Evolutionary conservation across 2,888 invertebrate genomes (phyloP), one percentile per base, ranked within the genome.

Genomic region (Acanthosepion lycidas): DNA sequence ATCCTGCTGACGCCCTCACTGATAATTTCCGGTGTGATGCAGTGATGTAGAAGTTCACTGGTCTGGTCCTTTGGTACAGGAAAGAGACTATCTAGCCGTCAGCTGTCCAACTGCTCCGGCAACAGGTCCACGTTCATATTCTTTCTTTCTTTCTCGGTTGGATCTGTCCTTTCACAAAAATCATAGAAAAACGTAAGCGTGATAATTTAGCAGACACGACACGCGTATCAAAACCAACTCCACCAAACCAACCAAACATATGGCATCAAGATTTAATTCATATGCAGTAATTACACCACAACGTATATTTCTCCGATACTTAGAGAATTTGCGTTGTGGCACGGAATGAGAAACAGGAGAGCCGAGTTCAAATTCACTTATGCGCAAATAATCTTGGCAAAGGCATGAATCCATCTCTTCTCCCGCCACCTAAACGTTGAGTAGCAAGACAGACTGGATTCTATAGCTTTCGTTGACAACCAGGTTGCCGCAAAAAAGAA

Each of bases 21-120:
- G 78, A 78, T 78, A 78, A 78, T 78, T 78, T 78, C 78, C 78
- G 78, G 78, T 78, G 78, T 15, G 78, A 12, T n/a, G 15, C 78
- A 78, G n/a, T 78, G 15, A 78, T 33, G n/a, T 78, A 78, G 78
- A 78, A 78, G 78, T n/a, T 78, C n/a, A 78, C 78, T 78, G n/a
- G 78, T 33, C 78, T 78, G 78, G 78, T 78, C 78, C 15, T n/a
- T 78, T 9, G 78, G 78, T 78, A 78, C 78, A 78, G 78, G n/a
- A 78, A 78, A n/a, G 78, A 78, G n/a, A 78, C 33, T 78, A n/a
- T 33, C 78, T 78, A n/a, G 78, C 78, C 78, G 78, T 78, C n/a
- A 78, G 78, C 78, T 78, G 78, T 78, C 78, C 78, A 78, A n/a
- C n/a, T 33, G 78, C 78, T n/a, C 33, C n/a, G n/a, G 78, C 78